A percentile compares a stretch with the other conserved stretches of the same genome.
Evolutionary conservation across 2,888 invertebrate genomes (phyloP).

Genomic region (Sturmia bella): DNA sequence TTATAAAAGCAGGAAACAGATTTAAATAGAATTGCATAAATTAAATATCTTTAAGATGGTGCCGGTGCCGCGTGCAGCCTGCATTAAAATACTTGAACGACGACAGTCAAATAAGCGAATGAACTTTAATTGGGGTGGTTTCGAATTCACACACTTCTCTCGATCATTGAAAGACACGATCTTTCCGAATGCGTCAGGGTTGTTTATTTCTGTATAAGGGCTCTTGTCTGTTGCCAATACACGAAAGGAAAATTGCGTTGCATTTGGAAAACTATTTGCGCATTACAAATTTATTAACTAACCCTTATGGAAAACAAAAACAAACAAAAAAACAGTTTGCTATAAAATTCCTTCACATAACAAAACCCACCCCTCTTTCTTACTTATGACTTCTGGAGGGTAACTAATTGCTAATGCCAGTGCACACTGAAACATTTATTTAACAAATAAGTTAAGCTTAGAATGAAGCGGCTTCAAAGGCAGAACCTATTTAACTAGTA

Average conservation of each 20-base stretch:
- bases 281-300: not conserved
- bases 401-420: too few relatives aligned
- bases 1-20: constrained; percentile 64
- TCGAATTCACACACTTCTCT: not conserved
- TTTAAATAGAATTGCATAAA: constrained; percentile 61
- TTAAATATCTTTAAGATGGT: constrained; percentile 57
- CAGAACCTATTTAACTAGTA: too few relatives aligned
- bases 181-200: constrained; percentile 24
- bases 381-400: too few relatives aligned
- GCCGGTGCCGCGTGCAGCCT: constrained; percentile 10
- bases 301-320: constrained; percentile 16
- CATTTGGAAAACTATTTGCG: not conserved
- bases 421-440: too few relatives aligned
- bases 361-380: too few relatives aligned
- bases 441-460: too few relatives aligned
- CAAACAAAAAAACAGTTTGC: too few relatives aligned
- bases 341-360: too few relatives aligned
- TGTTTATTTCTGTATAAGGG: constrained; percentile 18
- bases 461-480: too few relatives aligned
- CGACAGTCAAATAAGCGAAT: constrained; percentile 21
- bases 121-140: constrained; percentile 39
- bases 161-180: constrained; percentile 7
- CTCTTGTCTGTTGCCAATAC: not conserved
- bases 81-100: constrained; percentile 15
- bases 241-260: constrained; percentile 23